These are phyloP conservation scores for Lepidurus arcticus DNA, from an alignment of 1,140 invertebrate genomes.

Conservation along the genomic window DNA sequence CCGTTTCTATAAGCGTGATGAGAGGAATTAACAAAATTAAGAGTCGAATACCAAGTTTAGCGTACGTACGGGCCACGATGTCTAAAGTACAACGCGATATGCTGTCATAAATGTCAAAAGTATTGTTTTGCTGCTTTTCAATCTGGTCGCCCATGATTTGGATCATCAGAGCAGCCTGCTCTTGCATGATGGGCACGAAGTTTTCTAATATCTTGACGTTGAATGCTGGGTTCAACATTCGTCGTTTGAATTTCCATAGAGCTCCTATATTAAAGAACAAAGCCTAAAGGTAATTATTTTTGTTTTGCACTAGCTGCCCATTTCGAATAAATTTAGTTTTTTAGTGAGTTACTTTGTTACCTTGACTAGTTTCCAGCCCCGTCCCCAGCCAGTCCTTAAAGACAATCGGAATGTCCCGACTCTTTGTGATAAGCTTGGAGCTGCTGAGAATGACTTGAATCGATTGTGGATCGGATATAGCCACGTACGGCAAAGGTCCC, in stretches of 20 bases:
- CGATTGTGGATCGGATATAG: not conserved
- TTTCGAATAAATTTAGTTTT: not conserved
- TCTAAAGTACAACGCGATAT: constrained; percentile 53
- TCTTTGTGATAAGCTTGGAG: constrained; percentile 65
- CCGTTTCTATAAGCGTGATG: constrained; percentile 56
- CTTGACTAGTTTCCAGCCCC: constrained; percentile 62
- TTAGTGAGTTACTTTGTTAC: constrained; percentile 48
- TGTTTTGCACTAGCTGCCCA: too few species aligned
- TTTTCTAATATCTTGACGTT: constrained; percentile 59
- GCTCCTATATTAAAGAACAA: constrained; percentile 39
- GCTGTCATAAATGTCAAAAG: constrained; percentile 47
- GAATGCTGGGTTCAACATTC: constrained; percentile 57
- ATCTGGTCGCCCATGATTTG: constrained; percentile 73
- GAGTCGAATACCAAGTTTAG: not conserved
- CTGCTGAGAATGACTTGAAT: constrained; percentile 59
- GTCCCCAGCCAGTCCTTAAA: constrained; percentile 71
- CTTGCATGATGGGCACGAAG: constrained; percentile 59
- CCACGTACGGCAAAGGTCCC: not conserved
- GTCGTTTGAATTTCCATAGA: constrained; percentile 52
- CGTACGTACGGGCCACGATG: constrained; percentile 60
- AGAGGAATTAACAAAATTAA: not conserved
- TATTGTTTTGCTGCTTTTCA: constrained; percentile 44
- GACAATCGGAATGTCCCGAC: constrained; percentile 59
- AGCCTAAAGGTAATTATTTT: too few species aligned
- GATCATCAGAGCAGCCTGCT: constrained; percentile 61